A percentile compares a stretch with the other conserved stretches of the same genome.
Evolutionary conservation across 2,797 vertebrate species (phyloP).

Genomic region (Coluber constrictor): DNA sequence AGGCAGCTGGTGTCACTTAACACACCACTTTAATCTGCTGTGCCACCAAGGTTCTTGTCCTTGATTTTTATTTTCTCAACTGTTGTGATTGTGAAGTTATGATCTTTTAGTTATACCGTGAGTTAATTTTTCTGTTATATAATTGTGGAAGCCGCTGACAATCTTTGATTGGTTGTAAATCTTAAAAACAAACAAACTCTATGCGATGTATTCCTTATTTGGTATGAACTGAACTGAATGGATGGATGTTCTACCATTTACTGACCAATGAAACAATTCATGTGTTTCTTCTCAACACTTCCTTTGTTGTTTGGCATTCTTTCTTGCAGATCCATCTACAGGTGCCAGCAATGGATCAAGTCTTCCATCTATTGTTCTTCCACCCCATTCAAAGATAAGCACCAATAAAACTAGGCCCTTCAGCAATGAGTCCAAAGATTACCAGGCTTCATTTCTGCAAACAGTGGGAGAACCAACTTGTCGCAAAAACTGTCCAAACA

Average conservation of each 20-base stretch:
- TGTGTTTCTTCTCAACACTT: neutral
- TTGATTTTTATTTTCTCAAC: neutral
- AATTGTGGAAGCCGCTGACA: neutral
- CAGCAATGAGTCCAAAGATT: neutral
- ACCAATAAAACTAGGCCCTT: slow-evolving; percentile 4
- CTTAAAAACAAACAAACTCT: neutral
- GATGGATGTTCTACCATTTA: neutral
- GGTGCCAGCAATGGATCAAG: slow-evolving; percentile 23
- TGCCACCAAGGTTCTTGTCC: too few relatives aligned
- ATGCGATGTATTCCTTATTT: neutral
- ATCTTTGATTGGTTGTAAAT: neutral
- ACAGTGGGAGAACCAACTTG: neutral
- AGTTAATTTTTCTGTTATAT: neutral
- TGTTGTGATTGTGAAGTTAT: neutral
- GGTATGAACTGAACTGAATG: neutral
- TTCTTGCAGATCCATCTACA: slow-evolving; percentile 3
- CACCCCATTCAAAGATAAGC: neutral
- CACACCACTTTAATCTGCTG: too few relatives aligned
- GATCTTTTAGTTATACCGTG: neutral
- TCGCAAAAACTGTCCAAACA: neutral
- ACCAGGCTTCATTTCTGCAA: neutral
- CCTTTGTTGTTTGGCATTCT: neutral
- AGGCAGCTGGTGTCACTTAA: too few relatives aligned
- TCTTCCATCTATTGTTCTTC: neutral
- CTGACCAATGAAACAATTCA: neutral